Conservation (phyloP, 2,113 vertebrate genomes). For the Grantiella picta region DNA sequence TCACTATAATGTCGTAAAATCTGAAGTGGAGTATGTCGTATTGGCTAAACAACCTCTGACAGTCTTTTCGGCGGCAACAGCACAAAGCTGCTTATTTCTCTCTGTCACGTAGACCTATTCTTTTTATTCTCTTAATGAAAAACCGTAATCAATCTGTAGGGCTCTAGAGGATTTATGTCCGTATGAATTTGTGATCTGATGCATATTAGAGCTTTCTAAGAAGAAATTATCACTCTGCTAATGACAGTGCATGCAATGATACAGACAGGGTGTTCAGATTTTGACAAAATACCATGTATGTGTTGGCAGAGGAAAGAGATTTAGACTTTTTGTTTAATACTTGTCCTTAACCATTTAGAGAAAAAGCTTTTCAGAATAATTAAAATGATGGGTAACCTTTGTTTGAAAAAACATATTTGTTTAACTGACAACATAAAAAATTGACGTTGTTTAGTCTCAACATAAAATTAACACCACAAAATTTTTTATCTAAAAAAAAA, state of each 20-base stretch:
- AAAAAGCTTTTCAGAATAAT: neutral
- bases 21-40: neutral
- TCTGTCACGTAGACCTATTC: neutral
- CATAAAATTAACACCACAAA: neutral
- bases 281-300: neutral
- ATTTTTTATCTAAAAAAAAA: neutral
- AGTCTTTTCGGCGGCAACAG: neutral
- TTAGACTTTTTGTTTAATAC: neutral
- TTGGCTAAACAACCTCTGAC: neutral
- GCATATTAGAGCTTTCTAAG: neutral
- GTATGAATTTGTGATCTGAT: neutral
- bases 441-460: neutral
- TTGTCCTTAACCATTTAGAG: neutral
- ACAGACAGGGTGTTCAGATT: neutral
- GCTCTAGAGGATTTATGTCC: neutral
- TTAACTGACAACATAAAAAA: neutral
- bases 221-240: neutral
- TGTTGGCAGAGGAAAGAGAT: neutral
- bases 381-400: neutral
- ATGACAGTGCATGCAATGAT: neutral
- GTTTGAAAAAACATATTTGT: neutral
- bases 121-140: neutral
- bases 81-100: neutral
- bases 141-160: neutral
- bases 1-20: neutral